Evolutionary conservation across 2,113 vertebrate genomes (phyloP).

Genomic region (Pionites leucogaster): DNA sequence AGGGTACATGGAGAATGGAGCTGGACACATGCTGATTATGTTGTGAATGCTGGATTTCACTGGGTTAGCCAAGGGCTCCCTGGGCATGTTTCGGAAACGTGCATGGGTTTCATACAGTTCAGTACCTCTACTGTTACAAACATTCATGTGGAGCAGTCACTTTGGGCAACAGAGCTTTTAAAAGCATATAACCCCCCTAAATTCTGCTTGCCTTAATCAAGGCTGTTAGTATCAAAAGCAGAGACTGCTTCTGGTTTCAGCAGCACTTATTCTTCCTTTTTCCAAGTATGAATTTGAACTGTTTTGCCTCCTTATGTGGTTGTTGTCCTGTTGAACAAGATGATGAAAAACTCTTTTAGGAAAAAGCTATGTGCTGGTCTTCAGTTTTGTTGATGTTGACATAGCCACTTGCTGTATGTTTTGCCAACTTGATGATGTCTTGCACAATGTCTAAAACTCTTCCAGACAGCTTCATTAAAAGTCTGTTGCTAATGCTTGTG

Average conservation of each 20-base stretch:
- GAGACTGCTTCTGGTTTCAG: not conserved
- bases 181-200: not conserved
- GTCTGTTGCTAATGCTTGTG: not conserved
- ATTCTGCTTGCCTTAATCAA: not conserved
- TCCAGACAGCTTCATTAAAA: not conserved
- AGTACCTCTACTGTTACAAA: not conserved
- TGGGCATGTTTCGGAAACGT: not conserved
- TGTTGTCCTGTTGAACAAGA: not conserved
- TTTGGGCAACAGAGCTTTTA: not conserved
- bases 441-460: not conserved
- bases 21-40: conserved; percentile 1
- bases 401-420: not conserved
- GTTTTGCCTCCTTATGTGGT: not conserved
- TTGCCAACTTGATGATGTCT: not conserved
- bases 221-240: not conserved
- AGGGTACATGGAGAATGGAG: not conserved
- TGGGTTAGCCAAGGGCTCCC: conserved; percentile 17
- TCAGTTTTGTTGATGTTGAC: not conserved
- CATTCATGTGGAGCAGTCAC: not conserved
- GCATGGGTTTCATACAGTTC: not conserved
- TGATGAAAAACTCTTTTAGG: not conserved
- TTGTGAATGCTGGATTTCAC: not conserved
- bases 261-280: not conserved
- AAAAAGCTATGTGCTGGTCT: not conserved
- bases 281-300: not conserved